Conservation (phyloP, 37 sponge, comb jelly and placozoan species). For the Crambe crambe region DNA sequence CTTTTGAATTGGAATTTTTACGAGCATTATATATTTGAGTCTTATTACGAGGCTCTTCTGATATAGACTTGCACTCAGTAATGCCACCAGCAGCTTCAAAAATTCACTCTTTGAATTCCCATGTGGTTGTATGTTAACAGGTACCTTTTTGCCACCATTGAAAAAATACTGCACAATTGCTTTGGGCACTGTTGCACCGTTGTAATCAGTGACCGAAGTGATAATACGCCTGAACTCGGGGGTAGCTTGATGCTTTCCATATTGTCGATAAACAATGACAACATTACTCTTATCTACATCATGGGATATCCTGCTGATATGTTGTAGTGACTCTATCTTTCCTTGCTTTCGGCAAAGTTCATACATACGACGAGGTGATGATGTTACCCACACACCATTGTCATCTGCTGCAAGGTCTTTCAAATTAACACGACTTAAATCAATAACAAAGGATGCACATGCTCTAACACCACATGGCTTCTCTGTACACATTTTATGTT, state of each 20-base stretch:
- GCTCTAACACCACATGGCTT: slow-evolving; percentile 20
- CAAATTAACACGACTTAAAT: background rate
- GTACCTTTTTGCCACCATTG: background rate
- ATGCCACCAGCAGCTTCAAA: slow-evolving; percentile 11
- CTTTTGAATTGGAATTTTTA: background rate
- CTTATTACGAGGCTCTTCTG: slow-evolving; percentile 20
- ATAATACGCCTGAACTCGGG: too few species aligned
- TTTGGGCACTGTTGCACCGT: background rate
- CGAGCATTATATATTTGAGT: slow-evolving; percentile 29
- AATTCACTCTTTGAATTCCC: slow-evolving; percentile 9
- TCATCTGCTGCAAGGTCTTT: slow-evolving; percentile 31
- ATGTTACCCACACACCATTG: slow-evolving; percentile 32
- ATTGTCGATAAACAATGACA: slow-evolving; percentile 1
- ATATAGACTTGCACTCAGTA: slow-evolving; percentile 7
- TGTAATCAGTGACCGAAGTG: too few species aligned
- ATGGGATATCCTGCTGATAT: background rate
- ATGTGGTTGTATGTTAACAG: background rate
- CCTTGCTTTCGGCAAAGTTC: slow-evolving; percentile 1
- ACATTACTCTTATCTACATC: slow-evolving; percentile 1
- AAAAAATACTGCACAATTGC: background rate
- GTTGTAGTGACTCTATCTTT: background rate
- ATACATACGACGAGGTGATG: slow-evolving; percentile 29
- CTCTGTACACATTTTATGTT: slow-evolving; percentile 19
- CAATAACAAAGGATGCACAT: slow-evolving; percentile 10
- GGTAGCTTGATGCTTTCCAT: too few species aligned